phyloP scores from a whole-genome alignment of 2,113 vertebrate genomes.

The Toxotes jaculatrix region DNA sequence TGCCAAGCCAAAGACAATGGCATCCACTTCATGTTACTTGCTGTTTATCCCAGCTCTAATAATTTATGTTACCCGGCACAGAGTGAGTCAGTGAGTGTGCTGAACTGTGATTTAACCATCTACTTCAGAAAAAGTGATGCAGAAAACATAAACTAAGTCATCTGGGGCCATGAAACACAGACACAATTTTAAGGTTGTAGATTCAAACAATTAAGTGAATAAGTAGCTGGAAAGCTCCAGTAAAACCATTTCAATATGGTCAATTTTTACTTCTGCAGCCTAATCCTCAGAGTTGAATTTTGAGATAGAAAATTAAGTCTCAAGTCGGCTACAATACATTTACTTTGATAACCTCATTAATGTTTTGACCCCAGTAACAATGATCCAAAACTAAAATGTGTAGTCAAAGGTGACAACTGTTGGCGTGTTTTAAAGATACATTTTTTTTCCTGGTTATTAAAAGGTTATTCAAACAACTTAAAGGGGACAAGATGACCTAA shows the following conservation, averaged over 20 bases:
- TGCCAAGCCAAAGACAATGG: slow-evolving; percentile 9
- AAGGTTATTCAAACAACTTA: background rate
- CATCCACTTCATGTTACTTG: background rate
- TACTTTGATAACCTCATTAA: background rate
- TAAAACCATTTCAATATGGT: background rate
- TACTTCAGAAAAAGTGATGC: slow-evolving; percentile 5
- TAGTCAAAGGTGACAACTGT: background rate
- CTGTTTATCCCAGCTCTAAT: background rate
- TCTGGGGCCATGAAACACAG: slow-evolving; percentile 41
- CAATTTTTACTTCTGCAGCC: background rate
- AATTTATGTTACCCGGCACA: slow-evolving; percentile 35
- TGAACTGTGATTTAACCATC: slow-evolving; percentile 7
- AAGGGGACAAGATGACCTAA: background rate
- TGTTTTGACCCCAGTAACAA: background rate
- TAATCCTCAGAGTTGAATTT: background rate
- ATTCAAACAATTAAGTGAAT: background rate
- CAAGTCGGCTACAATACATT: background rate
- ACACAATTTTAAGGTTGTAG: slow-evolving; percentile 14
- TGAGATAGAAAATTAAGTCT: background rate
- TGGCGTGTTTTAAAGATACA: slow-evolving; percentile 7
- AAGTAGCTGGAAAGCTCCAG: background rate
- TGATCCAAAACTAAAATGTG: slow-evolving; percentile 4
- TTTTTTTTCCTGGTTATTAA: background rate
- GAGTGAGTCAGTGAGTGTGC: slow-evolving; percentile 24
- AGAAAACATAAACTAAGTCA: background rate